Percentiles rank a stretch among this genome's conserved stretches.
phyloP scores from a whole-genome alignment of 2,888 invertebrate genomes.

The Elgonia sp. region DNA sequence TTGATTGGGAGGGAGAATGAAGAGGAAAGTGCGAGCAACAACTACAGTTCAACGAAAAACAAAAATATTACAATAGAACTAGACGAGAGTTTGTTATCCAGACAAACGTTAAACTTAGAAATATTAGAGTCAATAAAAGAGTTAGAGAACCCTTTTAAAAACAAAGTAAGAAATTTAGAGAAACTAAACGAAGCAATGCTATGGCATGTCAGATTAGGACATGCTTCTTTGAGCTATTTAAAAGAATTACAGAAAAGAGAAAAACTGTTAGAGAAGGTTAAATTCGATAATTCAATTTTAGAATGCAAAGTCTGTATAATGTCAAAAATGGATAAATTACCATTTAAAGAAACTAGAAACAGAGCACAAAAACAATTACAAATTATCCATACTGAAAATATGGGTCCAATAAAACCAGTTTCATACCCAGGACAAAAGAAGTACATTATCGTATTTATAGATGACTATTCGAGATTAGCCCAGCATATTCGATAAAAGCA shows the following conservation, averaged over 20 bases:
- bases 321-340: constrained; percentile 75
- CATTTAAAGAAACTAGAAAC: constrained; percentile 66
- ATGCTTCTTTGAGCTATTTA: constrained; percentile 76
- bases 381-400: too few relatives aligned
- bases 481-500: constrained; percentile 71
- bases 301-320: constrained; percentile 74
- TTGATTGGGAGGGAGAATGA: constrained; percentile 58
- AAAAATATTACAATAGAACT: not conserved
- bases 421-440: constrained; percentile 66
- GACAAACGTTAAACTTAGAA: not conserved
- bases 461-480: constrained; percentile 75
- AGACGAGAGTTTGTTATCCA: not conserved
- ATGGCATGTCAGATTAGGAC: constrained; percentile 69
- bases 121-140: not conserved
- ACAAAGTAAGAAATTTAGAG: constrained; percentile 19
- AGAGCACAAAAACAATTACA: too few relatives aligned
- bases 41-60: not conserved
- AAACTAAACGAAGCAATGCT: constrained; percentile 46
- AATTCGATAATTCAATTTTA: constrained; percentile 77
- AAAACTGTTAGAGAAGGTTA: constrained; percentile 69
- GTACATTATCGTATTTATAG: constrained; percentile 72
- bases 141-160: not conserved
- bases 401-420: constrained; percentile 75
- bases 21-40: not conserved
- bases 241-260: constrained; percentile 76